Conservation (phyloP, 2,113 vertebrate genomes). For the Spizaetus ornatus region DNA sequence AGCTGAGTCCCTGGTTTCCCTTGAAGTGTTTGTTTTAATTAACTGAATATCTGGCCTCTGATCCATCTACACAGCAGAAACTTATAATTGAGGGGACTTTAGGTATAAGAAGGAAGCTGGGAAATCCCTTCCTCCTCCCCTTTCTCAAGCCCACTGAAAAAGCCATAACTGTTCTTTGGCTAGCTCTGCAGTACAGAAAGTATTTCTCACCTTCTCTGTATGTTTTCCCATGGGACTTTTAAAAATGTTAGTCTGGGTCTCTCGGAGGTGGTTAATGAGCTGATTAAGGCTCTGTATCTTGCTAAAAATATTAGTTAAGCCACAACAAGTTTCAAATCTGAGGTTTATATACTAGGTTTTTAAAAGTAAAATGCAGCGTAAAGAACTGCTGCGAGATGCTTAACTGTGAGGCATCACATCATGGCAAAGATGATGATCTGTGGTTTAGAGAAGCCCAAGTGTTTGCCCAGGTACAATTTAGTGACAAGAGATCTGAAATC, state of each 20-base stretch:
- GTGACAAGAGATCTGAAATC: not conserved
- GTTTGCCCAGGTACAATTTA: not conserved
- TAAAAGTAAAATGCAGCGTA: not conserved
- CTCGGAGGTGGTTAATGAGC: not conserved
- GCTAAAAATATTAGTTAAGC: not conserved
- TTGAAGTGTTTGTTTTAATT: conserved; percentile 35
- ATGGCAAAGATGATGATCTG: not conserved
- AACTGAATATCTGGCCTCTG: not conserved
- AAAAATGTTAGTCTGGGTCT: not conserved
- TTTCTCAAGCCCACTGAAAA: not conserved
- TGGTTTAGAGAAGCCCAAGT: not conserved
- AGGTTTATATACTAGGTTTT: not conserved
- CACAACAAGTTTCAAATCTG: not conserved
- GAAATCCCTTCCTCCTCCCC: not conserved
- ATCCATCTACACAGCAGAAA: not conserved
- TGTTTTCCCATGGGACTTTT: not conserved
- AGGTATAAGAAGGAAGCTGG: not conserved
- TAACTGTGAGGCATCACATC: not conserved
- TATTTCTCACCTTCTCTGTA: not conserved
- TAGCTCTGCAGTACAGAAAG: not conserved
- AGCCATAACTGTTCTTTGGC: not conserved
- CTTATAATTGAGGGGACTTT: not conserved
- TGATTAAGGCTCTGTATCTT: not conserved
- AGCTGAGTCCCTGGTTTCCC: not conserved
- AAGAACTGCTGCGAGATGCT: not conserved